Percentiles rank a stretch among this genome's conserved stretches.
Evolutionary conservation across 2,888 invertebrate species (phyloP).

Genomic region (Timandra comae): DNA sequence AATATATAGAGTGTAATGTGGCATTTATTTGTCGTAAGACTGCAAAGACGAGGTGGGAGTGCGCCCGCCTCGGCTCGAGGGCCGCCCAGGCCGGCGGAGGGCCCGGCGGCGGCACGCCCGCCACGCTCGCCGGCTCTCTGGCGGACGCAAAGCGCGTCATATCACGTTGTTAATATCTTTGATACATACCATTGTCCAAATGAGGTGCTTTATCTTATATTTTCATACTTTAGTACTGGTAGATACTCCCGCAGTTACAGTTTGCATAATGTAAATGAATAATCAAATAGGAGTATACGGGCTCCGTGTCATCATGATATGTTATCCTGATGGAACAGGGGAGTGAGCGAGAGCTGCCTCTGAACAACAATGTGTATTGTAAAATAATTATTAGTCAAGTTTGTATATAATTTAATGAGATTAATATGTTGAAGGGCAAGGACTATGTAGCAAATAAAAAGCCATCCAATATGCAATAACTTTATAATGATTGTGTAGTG

Average conservation of each 20-base stretch:
- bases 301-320: slow-evolving; percentile 43
- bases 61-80: slow-evolving; percentile 48
- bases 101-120: slow-evolving; percentile 48
- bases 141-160: slow-evolving; percentile 67
- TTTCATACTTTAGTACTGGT: slow-evolving; percentile 78
- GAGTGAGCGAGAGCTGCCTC: slow-evolving; percentile 40
- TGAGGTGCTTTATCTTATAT: slow-evolving; percentile 78
- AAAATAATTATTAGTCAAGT: slow-evolving; percentile 71
- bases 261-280: slow-evolving; percentile 49
- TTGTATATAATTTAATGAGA: slow-evolving; percentile 76
- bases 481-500: slow-evolving; percentile 67
- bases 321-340: slow-evolving; percentile 35
- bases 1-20: slow-evolving; percentile 78
- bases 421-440: slow-evolving; percentile 61
- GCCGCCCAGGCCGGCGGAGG: slow-evolving; percentile 43
- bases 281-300: slow-evolving; percentile 45
- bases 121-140: slow-evolving; percentile 47
- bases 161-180: slow-evolving; percentile 77
- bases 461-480: slow-evolving; percentile 76
- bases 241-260: slow-evolving; percentile 73
- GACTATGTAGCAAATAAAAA: slow-evolving; percentile 66
- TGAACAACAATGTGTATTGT: slow-evolving; percentile 56
- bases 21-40: slow-evolving; percentile 80
- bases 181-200: slow-evolving; percentile 78
- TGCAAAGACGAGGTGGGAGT: slow-evolving; percentile 66